Base-by-base conservation (phyloP, 2,113 vertebrate species). In the Nycticebus coucang region DNA sequence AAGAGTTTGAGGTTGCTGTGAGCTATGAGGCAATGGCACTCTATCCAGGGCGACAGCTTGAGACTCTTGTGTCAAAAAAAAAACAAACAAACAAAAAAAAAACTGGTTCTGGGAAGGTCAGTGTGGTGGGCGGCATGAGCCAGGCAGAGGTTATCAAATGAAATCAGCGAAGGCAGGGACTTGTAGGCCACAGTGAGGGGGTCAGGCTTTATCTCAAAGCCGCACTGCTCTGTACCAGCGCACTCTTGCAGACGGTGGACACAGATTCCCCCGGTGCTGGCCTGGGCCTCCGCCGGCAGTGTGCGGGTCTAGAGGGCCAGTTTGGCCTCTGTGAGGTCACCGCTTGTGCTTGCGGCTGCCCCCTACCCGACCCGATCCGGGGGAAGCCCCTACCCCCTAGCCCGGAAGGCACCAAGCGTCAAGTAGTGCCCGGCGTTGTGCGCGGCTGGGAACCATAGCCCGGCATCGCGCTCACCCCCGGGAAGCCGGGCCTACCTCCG, bases 361-460 rank as follows among this genome's bases (percentile, higher is more conserved):
- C n/a, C 53, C 8, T 41, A 14, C 9, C 1, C 28, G 78, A 41
- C 7, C n/a, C 0, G 0, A 7, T 1, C 19, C 14, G 9, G 87
- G 79, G 2, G 85, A 66, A 21, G 5, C 30, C 7, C 1, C 11
- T 1, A 2, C 28, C 7, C 30, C 4, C 11, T 1, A 2, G n/a
- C 7, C 30, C 4, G 5, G 35, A 69, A 17, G 11, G 45, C 45
- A 8, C 50, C 9, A 14, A 30, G 45, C 72, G 71, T 1, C 75
- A 60, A 50, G 15, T 14, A 21, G 7, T 57, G 11, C 6, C 74
- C 2, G 26, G 14, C 12, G 4, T 18, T 4, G 7, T 45, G 74
- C 45, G 14, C 26, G 2, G 6, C 26, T 13, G 66, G 12, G 15
- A 2, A 9, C 35, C 2, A 9, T 5, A 12, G 66, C 30, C 59